Evolutionary conservation across 2,113 vertebrate genomes (phyloP).

Genomic region (Xerus inauris): DNA sequence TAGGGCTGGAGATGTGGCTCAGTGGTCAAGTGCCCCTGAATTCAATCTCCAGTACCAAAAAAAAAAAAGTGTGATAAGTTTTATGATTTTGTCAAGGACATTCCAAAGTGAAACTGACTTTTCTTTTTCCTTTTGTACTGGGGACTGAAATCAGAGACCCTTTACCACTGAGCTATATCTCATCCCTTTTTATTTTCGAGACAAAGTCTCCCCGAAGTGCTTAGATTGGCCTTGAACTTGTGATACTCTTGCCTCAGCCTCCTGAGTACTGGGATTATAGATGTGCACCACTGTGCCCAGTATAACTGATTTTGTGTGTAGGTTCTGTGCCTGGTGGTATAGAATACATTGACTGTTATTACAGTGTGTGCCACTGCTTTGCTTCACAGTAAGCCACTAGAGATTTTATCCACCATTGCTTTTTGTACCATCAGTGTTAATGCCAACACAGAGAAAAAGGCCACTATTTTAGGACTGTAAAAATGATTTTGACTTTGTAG

Average conservation of each 20-base stretch:
- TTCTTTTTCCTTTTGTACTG: not conserved
- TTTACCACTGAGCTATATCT: no score
- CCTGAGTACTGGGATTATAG: no score
- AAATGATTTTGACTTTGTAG: conserved; percentile 53
- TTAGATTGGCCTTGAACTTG: no score
- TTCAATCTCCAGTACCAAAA: no score
- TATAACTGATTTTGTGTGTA: not conserved
- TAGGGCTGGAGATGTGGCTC: no score
- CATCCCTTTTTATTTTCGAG: no score
- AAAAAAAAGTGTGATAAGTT: conserved; percentile 40
- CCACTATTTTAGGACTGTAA: not conserved
- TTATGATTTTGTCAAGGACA: conserved; percentile 50
- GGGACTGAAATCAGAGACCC: no score
- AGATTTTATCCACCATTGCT: not conserved
- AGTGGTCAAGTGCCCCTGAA: no score
- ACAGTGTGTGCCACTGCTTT: not conserved
- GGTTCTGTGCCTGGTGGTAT: not conserved
- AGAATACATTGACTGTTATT: not conserved
- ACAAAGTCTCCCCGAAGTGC: no score
- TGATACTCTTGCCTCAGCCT: no score
- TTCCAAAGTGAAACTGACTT: conserved; percentile 12
- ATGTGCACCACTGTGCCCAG: not conserved
- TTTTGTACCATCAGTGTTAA: not conserved
- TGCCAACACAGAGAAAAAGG: conserved; percentile 28
- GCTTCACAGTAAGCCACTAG: not conserved